These are phyloP conservation scores for Osmerus eperlanus DNA, from an alignment of 2,113 vertebrate genomes.

Conservation along the genomic window DNA sequence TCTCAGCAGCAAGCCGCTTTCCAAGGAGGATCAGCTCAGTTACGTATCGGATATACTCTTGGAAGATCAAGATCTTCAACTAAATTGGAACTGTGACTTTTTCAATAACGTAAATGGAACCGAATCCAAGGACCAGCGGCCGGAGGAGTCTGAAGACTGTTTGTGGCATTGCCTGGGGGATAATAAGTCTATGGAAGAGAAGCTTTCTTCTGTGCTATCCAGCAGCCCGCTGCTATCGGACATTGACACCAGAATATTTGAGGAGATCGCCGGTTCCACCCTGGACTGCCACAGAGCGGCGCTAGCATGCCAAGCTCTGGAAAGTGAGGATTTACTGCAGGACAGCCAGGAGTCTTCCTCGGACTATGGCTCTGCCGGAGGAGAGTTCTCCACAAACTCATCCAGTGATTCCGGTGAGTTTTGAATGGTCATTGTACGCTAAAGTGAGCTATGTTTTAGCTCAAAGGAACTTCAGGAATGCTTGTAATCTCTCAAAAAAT, in stretches of 20 bases:
- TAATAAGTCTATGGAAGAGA: constrained; percentile 60
- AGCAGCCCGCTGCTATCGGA: constrained; percentile 73
- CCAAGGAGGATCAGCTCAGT: constrained; percentile 75
- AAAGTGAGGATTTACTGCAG: constrained; percentile 37
- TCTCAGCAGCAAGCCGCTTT: constrained; percentile 52
- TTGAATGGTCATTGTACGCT: no score
- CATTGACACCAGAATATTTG: constrained; percentile 74
- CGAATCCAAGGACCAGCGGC: constrained; percentile 28
- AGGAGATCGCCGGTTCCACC: constrained; percentile 71
- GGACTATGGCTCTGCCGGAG: constrained; percentile 64
- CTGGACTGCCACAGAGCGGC: constrained; percentile 60
- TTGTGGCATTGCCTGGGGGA: constrained; percentile 60
- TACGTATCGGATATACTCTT: constrained; percentile 73
- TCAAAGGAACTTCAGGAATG: no score
- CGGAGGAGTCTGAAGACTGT: constrained; percentile 54
- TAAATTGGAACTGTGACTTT: constrained; percentile 66
- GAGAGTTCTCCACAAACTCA: constrained; percentile 60
- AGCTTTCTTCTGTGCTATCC: constrained; percentile 62
- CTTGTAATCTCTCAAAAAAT: no score
- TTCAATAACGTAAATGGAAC: constrained; percentile 5
- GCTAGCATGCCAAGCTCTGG: constrained; percentile 52
- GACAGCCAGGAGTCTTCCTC: constrained; percentile 61
- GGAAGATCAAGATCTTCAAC: constrained; percentile 70
- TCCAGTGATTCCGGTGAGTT: constrained; percentile 75
- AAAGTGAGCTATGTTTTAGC: no score